These are phyloP conservation scores for Holacanthella duospinosa DNA, from an alignment of 2,888 invertebrate genomes.

Conservation along the genomic window DNA sequence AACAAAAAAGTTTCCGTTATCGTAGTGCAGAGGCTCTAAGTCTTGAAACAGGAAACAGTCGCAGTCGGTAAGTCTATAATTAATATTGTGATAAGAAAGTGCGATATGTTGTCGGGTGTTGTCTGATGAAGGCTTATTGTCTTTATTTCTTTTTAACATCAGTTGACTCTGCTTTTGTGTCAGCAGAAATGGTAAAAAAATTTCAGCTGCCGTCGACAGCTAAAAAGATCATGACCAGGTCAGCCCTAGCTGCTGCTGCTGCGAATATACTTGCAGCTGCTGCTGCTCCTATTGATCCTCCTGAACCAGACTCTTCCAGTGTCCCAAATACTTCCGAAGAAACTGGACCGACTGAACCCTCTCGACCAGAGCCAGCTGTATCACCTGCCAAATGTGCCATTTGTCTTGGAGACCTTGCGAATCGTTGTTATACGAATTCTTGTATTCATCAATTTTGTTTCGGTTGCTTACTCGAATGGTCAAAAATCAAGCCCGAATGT, in stretches of 20 bases:
- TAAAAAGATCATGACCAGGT: background rate
- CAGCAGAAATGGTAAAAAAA: background rate
- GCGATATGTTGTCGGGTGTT: too few relatives aligned
- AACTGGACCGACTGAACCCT: background rate
- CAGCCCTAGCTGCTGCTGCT: background rate
- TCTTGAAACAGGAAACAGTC: too few relatives aligned
- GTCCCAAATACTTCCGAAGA: background rate
- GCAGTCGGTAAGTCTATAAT: too few relatives aligned
- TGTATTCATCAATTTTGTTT: constrained; percentile 93
- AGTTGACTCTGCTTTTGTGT: too few relatives aligned
- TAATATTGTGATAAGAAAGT: too few relatives aligned
- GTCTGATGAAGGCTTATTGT: too few relatives aligned
- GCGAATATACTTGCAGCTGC: too few relatives aligned
- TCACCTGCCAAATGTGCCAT: constrained; percentile 65
- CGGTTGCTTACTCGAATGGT: constrained; percentile 84
- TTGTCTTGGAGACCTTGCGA: constrained; percentile 72
- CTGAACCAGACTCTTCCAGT: background rate
- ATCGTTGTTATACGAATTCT: constrained; percentile 82
- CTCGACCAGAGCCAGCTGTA: background rate
- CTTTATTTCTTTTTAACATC: too few relatives aligned
- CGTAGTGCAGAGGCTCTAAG: too few relatives aligned
- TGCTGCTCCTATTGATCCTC: too few relatives aligned
- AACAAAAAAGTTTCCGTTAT: too few relatives aligned
- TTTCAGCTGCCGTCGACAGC: background rate
- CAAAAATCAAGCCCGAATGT: constrained; percentile 85